phyloP scores from a whole-genome alignment of 1,140 invertebrate genomes.

The Drosophila nigrodunni region DNA sequence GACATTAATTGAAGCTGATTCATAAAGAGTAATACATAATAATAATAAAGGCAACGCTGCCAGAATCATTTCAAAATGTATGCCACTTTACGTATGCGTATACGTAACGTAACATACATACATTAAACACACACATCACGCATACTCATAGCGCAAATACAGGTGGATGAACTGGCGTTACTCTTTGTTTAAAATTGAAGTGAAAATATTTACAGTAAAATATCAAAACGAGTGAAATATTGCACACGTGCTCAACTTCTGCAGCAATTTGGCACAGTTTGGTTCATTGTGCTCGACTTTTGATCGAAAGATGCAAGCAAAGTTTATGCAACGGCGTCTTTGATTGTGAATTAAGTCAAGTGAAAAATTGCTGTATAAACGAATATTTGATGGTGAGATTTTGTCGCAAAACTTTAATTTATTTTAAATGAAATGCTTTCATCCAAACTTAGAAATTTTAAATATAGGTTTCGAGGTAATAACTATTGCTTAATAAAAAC shows the following conservation, averaged over 20 bases:
- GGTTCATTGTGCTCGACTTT: neutral
- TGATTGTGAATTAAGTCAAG: slow-evolving; percentile 16
- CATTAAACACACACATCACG: neutral
- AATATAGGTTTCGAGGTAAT: slow-evolving; percentile 32
- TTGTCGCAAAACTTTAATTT: neutral
- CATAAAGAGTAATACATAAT: slow-evolving; percentile 74
- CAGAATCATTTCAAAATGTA: slow-evolving; percentile 27
- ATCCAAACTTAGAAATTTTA: too few species aligned
- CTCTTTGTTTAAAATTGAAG: slow-evolving; percentile 41
- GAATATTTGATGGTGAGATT: neutral
- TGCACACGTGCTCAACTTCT: neutral
- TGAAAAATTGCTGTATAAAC: neutral
- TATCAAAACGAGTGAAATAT: slow-evolving; percentile 9
- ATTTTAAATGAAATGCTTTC: slow-evolving; percentile 20
- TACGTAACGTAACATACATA: slow-evolving; percentile 11
- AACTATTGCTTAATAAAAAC: slow-evolving; percentile 75
- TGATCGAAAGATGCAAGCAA: slow-evolving; percentile 10
- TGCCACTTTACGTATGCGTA: slow-evolving; percentile 9
- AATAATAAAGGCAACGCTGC: slow-evolving; percentile 58
- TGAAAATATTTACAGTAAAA: slow-evolving; percentile 34
- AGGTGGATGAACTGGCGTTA: slow-evolving; percentile 18
- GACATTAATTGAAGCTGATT: slow-evolving; percentile 82
- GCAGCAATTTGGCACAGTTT: neutral
- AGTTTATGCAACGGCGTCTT: slow-evolving; percentile 15
- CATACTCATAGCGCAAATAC: slow-evolving; percentile 2